A percentile compares a stretch with the other conserved stretches of the same genome.
These are phyloP conservation scores for Spilosoma lubricipeda DNA, from an alignment of 2,888 invertebrate genomes.

Conservation along the genomic window DNA sequence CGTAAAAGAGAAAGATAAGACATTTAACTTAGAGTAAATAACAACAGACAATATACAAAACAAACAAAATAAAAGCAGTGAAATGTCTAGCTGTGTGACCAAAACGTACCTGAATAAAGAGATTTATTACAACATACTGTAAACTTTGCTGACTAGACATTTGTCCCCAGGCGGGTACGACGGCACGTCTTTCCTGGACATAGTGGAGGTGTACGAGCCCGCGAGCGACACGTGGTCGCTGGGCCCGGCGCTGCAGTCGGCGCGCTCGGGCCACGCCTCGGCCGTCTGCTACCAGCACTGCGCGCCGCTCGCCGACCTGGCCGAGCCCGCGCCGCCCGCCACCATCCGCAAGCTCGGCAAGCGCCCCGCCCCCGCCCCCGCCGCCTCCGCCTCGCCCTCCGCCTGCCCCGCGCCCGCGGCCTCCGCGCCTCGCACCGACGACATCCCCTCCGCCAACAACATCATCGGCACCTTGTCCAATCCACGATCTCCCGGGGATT, in stretches of 20 bases:
- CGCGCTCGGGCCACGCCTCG: constrained; percentile 96
- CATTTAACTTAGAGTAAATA: no score
- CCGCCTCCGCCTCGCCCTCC: constrained; percentile 22
- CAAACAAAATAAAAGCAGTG: no score
- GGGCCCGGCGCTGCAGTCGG: constrained; percentile 92
- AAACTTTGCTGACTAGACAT: not conserved
- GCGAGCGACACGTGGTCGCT: constrained; percentile 90
- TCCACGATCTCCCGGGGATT: constrained; percentile 54
- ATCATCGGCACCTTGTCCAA: constrained; percentile 77
- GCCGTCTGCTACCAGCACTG: constrained; percentile 94
- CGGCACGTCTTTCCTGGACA: constrained; percentile 93
- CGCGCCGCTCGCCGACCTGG: constrained; percentile 69
- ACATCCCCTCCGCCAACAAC: constrained; percentile 74
- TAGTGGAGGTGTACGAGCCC: constrained; percentile 96
- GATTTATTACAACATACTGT: not conserved
- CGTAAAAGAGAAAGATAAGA: no score
- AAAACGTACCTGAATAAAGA: no score
- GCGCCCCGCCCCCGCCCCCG: constrained; percentile 43
- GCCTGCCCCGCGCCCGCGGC: no score
- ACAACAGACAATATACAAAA: no score
- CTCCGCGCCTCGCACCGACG: constrained; percentile 55
- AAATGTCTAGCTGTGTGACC: no score
- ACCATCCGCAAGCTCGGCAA: constrained; percentile 57
- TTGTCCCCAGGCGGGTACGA: constrained; percentile 92
- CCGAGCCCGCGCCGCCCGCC: constrained; percentile 52